Evolutionary conservation across 2,888 invertebrate species (phyloP).

Genomic region (Ectemnius lituratus): DNA sequence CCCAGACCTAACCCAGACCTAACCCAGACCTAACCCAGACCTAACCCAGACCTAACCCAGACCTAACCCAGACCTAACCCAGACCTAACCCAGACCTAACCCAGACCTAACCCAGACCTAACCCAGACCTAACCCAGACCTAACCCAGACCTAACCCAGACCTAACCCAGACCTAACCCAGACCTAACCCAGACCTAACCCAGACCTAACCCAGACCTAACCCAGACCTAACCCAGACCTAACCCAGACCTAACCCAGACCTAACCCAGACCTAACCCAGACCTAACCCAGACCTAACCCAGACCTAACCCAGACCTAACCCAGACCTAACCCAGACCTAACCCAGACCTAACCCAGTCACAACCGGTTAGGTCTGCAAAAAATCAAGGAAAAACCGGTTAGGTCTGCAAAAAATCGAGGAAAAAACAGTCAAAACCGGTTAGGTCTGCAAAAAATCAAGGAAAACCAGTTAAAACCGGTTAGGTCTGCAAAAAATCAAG

Average conservation of each 20-base stretch:
- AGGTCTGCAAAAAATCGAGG: too few species aligned
- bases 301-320: slow-evolving; percentile 41
- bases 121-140: slow-evolving; percentile 20
- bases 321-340: slow-evolving; percentile 39
- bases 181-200: slow-evolving; percentile 24
- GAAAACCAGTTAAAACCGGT: too few species aligned
- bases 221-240: slow-evolving; percentile 19
- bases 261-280: slow-evolving; percentile 18
- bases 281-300: slow-evolving; percentile 21
- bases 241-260: slow-evolving; percentile 19
- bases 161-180: slow-evolving; percentile 41
- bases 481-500: too few species aligned
- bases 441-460: too few species aligned
- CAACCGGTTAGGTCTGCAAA: slow-evolving; percentile 23
- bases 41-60: slow-evolving; percentile 17
- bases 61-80: slow-evolving; percentile 18
- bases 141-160: slow-evolving; percentile 28
- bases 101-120: slow-evolving; percentile 20
- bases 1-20: slow-evolving; percentile 17
- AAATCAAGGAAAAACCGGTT: too few species aligned
- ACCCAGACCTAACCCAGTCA: slow-evolving; percentile 49
- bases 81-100: slow-evolving; percentile 19
- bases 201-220: slow-evolving; percentile 21
- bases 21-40: slow-evolving; percentile 19
- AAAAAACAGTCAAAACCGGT: too few species aligned